Conservation (phyloP, 2,888 invertebrate genomes). For the Hirtodrosophila histrioides region DNA sequence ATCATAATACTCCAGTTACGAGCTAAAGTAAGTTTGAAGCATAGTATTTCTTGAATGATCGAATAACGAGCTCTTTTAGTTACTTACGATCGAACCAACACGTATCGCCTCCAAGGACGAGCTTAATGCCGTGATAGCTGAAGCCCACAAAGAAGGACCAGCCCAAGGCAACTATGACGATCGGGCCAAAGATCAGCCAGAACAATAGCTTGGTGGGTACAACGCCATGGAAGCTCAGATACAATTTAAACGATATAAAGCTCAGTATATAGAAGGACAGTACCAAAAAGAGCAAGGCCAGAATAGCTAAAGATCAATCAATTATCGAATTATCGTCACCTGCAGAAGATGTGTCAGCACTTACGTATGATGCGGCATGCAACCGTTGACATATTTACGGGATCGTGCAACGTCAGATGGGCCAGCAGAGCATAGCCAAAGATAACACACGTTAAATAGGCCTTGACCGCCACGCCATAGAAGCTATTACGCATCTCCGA, state of each 20-base stretch:
- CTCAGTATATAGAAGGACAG: conserved; percentile 78
- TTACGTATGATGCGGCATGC: conserved; percentile 74
- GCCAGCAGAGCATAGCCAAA: conserved; percentile 78
- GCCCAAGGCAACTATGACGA: conserved; percentile 69
- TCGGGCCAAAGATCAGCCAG: conserved; percentile 78
- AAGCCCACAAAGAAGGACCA: conserved; percentile 77
- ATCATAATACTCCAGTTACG: conserved; percentile 81
- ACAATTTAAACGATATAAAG: conserved; percentile 78
- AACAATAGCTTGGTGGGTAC: conserved; percentile 78
- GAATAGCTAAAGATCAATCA: conserved; percentile 56
- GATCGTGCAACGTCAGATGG: conserved; percentile 76
- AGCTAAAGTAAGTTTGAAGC: conserved; percentile 52
- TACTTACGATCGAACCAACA: conserved; percentile 87
- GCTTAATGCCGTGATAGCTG: conserved; percentile 78
- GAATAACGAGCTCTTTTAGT: neutral
- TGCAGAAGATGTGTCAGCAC: conserved; percentile 19
- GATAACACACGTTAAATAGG: conserved; percentile 75
- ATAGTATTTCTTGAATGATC: neutral
- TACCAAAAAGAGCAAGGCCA: conserved; percentile 69
- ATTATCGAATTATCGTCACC: neutral
- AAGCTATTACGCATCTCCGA: conserved; percentile 80
- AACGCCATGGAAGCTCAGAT: conserved; percentile 77
- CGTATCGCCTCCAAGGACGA: conserved; percentile 85
- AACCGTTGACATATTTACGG: conserved; percentile 64
- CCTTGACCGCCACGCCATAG: conserved; percentile 79